Percentiles rank a stretch among this genome's conserved stretches.
Conservation (phyloP, 92 coral and sea anemone species). For the Umimayanthus chanpuru region DNA sequence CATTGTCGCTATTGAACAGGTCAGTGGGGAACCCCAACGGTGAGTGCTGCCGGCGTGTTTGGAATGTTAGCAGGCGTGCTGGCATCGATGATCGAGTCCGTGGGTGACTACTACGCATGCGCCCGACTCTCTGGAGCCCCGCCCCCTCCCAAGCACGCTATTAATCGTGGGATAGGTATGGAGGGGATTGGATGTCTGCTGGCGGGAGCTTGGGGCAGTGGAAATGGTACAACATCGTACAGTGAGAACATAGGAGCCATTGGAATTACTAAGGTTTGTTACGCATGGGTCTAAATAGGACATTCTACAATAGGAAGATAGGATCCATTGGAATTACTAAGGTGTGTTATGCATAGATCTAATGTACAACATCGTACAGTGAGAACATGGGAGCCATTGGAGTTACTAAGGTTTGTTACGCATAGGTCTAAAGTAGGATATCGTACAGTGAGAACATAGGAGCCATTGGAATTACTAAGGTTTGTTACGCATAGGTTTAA, state of each 20-base stretch:
- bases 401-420: too few species aligned
- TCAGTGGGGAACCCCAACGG: constrained; percentile 83
- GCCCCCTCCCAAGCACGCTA: constrained; percentile 81
- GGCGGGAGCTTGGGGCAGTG: constrained; percentile 80
- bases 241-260: constrained; percentile 72
- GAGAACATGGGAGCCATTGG: too few species aligned
- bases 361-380: too few species aligned
- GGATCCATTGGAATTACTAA: too few species aligned
- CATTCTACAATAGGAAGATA: too few species aligned
- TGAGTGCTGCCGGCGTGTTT: constrained; percentile 69
- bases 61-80: constrained; percentile 77
- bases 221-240: constrained; percentile 79
- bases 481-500: too few species aligned
- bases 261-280: constrained; percentile 42
- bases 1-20: constrained; percentile 28
- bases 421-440: too few species aligned
- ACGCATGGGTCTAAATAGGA: background rate
- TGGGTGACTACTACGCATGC: constrained; percentile 87
- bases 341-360: too few species aligned
- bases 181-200: constrained; percentile 69
- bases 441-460: too few species aligned
- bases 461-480: too few species aligned
- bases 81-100: constrained; percentile 74
- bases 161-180: constrained; percentile 72
- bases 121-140: constrained; percentile 81